Conservation (phyloP, 2,113 vertebrate species). For the Phalacrocorax brasilianus region DNA sequence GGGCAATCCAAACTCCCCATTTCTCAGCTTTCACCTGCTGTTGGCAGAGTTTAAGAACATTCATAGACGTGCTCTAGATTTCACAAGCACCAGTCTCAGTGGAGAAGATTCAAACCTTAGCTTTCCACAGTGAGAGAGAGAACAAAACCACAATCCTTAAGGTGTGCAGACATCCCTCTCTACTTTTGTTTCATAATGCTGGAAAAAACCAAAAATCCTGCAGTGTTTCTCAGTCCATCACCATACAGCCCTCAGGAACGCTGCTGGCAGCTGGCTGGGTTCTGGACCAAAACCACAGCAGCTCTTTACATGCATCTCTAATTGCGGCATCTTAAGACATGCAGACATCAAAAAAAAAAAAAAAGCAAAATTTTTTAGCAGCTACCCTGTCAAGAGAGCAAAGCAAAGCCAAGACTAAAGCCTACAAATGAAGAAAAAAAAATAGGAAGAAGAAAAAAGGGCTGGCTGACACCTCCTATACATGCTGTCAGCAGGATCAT, state of each 20-base stretch:
- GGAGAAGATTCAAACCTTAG: not conserved
- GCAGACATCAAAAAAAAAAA: not conserved
- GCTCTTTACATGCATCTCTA: not conserved
- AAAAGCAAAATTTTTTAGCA: not conserved
- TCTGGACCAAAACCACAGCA: conserved; percentile 4
- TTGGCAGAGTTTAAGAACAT: not conserved
- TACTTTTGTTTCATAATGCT: conserved; percentile 10
- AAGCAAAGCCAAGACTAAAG: conserved; percentile 19
- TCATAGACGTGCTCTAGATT: not conserved
- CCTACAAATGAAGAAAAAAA: not conserved
- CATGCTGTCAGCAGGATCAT: conserved; percentile 17
- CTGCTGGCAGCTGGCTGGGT: not conserved
- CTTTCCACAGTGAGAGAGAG: not conserved
- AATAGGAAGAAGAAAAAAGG: not conserved
- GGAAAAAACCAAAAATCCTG: conserved; percentile 19
- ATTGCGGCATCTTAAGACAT: not conserved
- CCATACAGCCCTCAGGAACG: conserved; percentile 10
- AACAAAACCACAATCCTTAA: not conserved
- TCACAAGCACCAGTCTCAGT: not conserved
- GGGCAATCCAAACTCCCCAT: not conserved
- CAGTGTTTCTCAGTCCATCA: conserved; percentile 2
- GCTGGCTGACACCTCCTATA: conserved; percentile 36
- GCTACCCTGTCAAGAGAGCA: not conserved
- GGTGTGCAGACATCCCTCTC: not conserved
- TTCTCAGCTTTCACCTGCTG: not conserved